Conservation (phyloP, 2,113 vertebrate genomes). For the Noturus placidus region DNA sequence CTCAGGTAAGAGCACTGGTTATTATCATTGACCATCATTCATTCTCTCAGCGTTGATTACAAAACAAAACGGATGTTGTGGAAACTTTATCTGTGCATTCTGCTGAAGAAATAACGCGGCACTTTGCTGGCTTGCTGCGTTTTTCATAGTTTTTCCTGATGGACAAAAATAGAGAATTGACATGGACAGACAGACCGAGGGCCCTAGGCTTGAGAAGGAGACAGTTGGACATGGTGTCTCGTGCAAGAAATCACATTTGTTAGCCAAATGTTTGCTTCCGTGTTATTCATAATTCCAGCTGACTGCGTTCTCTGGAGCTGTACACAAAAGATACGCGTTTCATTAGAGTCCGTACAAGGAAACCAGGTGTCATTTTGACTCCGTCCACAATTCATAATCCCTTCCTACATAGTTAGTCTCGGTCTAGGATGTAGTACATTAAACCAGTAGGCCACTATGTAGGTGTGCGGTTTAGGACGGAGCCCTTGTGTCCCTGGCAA, state of each 20-base stretch:
- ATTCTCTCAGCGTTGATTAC: too few relatives aligned
- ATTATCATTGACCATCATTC: neutral
- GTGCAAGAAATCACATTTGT: neutral
- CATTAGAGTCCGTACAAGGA: neutral
- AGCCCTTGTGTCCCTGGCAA: neutral
- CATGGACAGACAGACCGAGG: neutral
- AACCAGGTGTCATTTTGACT: neutral
- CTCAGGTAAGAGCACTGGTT: conserved; percentile 60
- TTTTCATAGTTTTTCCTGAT: neutral
- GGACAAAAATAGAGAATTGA: neutral
- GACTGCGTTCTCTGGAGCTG: neutral
- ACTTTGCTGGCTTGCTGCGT: neutral
- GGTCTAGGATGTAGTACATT: neutral
- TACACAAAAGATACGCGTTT: neutral
- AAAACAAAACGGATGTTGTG: rapidly evolving
- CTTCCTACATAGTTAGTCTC: neutral
- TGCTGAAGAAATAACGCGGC: neutral
- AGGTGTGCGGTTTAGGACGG: neutral
- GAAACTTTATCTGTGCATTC: neutral
- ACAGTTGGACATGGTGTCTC: neutral
- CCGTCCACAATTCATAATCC: neutral
- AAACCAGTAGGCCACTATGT: neutral
- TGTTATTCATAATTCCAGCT: neutral
- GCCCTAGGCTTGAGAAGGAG: neutral
- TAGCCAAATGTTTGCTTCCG: neutral